Percentiles rank a stretch among this genome's conserved stretches.
Evolutionary conservation across 2,888 invertebrate species (phyloP).

Genomic region (Nemoura dubitans): DNA sequence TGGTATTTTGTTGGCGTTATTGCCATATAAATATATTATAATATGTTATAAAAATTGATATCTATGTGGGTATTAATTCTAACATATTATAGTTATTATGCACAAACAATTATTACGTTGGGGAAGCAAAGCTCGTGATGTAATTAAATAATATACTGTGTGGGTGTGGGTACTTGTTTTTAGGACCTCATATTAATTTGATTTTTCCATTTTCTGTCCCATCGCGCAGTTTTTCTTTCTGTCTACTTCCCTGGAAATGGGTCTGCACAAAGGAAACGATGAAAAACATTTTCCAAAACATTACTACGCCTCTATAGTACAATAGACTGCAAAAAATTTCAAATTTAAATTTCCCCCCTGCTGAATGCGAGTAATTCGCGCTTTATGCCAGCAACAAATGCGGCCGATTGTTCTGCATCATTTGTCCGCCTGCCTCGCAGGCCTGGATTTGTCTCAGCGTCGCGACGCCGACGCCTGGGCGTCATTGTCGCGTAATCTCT

Average conservation of each 20-base stretch:
- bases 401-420: neutral
- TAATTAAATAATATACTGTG: too few species aligned
- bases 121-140: too few species aligned
- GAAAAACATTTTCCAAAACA: neutral
- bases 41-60: neutral
- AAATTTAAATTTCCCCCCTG: neutral
- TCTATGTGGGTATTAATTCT: neutral
- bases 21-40: neutral
- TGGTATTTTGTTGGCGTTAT: neutral
- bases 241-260: neutral
- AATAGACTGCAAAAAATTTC: neutral
- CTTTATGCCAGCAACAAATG: neutral
- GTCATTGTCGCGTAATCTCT: conserved; percentile 37
- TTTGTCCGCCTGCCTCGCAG: neutral
- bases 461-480: neutral
- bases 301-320: neutral
- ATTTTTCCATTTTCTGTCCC: too few species aligned
- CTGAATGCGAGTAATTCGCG: neutral
- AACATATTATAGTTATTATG: too few species aligned
- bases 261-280: neutral
- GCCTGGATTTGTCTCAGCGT: too few species aligned
- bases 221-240: too few species aligned
- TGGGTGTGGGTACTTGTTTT: too few species aligned
- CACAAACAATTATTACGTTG: too few species aligned
- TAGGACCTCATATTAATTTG: too few species aligned